Evolutionary conservation across 30 jellyfish, hydroid and myxozoan genomes (phyloP).

Genomic region (Hydra vulgaris): DNA sequence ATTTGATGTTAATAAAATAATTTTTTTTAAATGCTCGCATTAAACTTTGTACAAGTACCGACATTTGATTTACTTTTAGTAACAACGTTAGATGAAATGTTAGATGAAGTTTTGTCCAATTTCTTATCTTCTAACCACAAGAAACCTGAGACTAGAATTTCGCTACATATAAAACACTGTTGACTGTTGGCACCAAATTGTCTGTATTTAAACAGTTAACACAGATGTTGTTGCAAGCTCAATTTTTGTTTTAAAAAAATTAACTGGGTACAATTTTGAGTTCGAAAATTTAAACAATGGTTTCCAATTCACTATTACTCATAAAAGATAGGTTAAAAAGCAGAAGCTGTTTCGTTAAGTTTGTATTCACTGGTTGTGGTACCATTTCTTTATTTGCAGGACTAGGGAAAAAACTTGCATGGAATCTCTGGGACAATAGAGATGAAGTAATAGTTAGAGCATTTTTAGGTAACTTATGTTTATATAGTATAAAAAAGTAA

Average conservation of each 20-base stretch:
- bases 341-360: conserved; percentile 1
- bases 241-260: neutral
- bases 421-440: neutral
- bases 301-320: conserved; percentile 24
- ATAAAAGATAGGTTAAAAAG: conserved; percentile 11
- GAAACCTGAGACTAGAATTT: conserved; percentile 24
- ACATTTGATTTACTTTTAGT: no score
- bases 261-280: conserved; percentile 3
- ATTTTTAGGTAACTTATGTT: conserved; percentile 1
- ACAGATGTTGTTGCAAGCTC: no score
- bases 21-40: conserved; percentile 6
- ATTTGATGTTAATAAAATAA: conserved; percentile 6
- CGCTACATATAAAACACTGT: conserved; percentile 7
- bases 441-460: neutral
- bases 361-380: conserved; percentile 7
- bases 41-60: no score
- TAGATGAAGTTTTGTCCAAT: conserved; percentile 6
- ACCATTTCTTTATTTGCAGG: conserved; percentile 11
- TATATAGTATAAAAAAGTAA: no score
- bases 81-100: conserved; percentile 14
- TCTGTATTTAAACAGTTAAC: conserved; percentile 16
- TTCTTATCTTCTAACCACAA: conserved; percentile 23
- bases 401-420: no score
- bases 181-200: conserved; percentile 8
- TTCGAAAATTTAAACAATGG: conserved; percentile 2